Evolutionary conservation across 1,140 invertebrate genomes (phyloP).

Genomic region (Mercenaria mercenaria): DNA sequence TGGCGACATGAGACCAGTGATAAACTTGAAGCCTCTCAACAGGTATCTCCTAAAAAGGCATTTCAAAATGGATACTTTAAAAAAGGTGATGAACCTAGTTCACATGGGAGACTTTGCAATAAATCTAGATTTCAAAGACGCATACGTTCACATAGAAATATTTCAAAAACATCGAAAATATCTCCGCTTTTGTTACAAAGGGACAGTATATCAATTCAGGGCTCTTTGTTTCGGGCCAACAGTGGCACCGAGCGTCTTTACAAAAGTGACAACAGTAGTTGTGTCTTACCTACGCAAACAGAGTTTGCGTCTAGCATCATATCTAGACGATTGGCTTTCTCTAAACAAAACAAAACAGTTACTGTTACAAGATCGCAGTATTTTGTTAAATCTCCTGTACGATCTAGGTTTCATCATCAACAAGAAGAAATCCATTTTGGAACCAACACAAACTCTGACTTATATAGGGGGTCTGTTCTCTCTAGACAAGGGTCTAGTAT

Average conservation of each 20-base stretch:
- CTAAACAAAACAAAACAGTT: not conserved
- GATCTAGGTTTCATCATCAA: slow-evolving; percentile 51
- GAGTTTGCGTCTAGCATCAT: slow-evolving; percentile 31
- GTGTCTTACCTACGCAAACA: not conserved
- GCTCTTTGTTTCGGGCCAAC: slow-evolving; percentile 45
- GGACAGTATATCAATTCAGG: slow-evolving; percentile 36
- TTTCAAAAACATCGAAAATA: too few species aligned
- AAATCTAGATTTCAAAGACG: slow-evolving; percentile 45
- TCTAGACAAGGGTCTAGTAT: not conserved
- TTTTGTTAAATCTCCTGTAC: slow-evolving; percentile 1
- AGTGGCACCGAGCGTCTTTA: slow-evolving; percentile 19
- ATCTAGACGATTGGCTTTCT: slow-evolving; percentile 43
- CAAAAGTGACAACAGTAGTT: slow-evolving; percentile 20
- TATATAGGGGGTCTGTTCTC: slow-evolving; percentile 37
- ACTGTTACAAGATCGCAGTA: not conserved
- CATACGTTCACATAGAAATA: slow-evolving; percentile 28
- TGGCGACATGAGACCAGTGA: slow-evolving; percentile 34
- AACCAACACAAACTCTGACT: not conserved
- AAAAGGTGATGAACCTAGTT: slow-evolving; percentile 31
- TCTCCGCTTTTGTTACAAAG: too few species aligned
- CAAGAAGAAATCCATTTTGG: not conserved
- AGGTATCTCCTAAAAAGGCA: slow-evolving; percentile 34
- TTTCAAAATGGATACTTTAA: slow-evolving; percentile 64
- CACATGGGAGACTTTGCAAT: slow-evolving; percentile 19
- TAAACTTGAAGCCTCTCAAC: slow-evolving; percentile 62